phyloP scores from a whole-genome alignment of 1,140 invertebrate species.

The Protaetia brevitarsis region DNA sequence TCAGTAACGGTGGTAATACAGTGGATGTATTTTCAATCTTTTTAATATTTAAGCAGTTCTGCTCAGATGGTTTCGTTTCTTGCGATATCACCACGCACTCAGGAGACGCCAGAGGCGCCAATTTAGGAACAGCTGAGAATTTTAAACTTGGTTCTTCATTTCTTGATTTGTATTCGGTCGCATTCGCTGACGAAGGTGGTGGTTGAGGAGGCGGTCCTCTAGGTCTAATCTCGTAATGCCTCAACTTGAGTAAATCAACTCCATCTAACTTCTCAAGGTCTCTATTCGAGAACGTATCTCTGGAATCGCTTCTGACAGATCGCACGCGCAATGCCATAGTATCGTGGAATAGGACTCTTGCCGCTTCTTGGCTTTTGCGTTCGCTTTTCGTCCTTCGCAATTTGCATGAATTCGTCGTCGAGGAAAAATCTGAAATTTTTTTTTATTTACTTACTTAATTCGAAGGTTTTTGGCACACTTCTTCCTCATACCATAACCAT shows the following conservation, averaged over 20 bases:
- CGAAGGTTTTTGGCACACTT: too few species aligned
- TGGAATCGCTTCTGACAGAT: constrained; percentile 56
- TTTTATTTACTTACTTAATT: too few species aligned
- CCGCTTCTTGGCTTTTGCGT: constrained; percentile 44
- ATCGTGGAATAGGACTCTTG: constrained; percentile 58
- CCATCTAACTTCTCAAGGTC: constrained; percentile 53
- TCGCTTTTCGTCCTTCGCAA: constrained; percentile 56
- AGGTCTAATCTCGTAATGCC: constrained; percentile 40
- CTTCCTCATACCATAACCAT: too few species aligned
- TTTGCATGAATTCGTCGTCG: constrained; percentile 27
- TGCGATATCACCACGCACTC: not conserved
- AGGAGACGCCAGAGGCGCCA: not conserved
- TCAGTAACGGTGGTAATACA: not conserved
- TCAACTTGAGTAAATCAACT: constrained; percentile 47
- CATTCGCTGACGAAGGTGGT: not conserved
- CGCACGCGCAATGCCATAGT: constrained; percentile 75
- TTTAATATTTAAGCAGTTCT: not conserved
- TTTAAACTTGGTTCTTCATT: not conserved
- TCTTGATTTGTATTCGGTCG: not conserved
- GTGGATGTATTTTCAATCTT: not conserved
- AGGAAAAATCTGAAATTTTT: not conserved
- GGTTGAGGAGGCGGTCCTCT: constrained; percentile 47
- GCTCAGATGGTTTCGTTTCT: not conserved
- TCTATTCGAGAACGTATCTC: constrained; percentile 41
- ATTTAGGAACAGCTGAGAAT: not conserved